A percentile compares a stretch with the other conserved stretches of the same genome.
Evolutionary conservation across 2,113 vertebrate genomes (phyloP).

Genomic region (Sigmodon hispidus): DNA sequence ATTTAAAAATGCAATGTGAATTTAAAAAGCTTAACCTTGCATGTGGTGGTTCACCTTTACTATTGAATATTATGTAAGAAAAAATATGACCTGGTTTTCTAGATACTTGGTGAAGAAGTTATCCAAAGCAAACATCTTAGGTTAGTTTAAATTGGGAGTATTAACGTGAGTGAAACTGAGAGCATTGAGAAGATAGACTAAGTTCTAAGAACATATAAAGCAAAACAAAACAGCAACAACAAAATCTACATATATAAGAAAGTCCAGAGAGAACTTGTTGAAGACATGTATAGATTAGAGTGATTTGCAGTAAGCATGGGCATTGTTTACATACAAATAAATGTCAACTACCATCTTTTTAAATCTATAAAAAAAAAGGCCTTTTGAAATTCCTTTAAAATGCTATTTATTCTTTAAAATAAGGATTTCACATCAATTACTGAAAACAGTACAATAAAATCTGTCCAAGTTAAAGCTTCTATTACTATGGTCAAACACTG

Average conservation of each 20-base stretch:
- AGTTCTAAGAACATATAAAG: background rate
- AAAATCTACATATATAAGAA: background rate
- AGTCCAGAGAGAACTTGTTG: background rate
- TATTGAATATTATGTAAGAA: fast-evolving
- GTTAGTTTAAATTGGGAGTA: background rate
- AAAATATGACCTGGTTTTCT: background rate
- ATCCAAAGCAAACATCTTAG: background rate
- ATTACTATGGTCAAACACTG: no score
- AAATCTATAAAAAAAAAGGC: background rate
- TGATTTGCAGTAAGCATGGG: background rate
- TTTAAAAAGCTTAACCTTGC: background rate
- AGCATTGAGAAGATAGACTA: background rate
- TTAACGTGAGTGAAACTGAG: background rate
- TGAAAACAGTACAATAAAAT: background rate
- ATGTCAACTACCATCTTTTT: background rate
- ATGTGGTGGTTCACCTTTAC: background rate
- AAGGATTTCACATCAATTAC: background rate
- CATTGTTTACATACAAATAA: background rate
- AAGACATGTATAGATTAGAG: no score
- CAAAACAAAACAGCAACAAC: background rate
- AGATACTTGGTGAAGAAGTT: background rate
- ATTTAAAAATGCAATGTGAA: background rate
- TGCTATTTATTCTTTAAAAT: background rate
- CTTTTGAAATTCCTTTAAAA: background rate
- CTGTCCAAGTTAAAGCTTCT: background rate